These are phyloP conservation scores for Lepidonotus clava DNA, from an alignment of 2,888 invertebrate genomes.

Conservation along the genomic window DNA sequence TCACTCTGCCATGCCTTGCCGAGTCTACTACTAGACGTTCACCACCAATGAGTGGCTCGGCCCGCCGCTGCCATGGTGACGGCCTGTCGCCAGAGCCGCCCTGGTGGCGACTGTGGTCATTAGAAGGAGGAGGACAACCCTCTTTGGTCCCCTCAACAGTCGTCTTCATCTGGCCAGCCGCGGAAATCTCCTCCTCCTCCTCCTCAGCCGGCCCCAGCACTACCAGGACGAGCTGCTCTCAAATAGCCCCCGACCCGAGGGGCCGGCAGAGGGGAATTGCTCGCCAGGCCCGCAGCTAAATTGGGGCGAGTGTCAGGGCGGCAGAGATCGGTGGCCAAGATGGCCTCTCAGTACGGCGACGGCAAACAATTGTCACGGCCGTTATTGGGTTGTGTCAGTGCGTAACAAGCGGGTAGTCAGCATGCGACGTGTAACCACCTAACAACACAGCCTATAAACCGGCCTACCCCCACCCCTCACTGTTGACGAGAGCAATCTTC, in stretches of 20 bases:
- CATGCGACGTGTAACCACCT: not conserved
- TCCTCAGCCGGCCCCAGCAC: not conserved
- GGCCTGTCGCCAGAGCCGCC: constrained; percentile 29
- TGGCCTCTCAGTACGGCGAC: constrained; percentile 2
- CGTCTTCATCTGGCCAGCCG: not conserved
- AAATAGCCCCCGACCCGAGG: constrained; percentile 31
- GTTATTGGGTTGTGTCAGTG: constrained; percentile 46
- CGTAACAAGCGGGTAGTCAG: not conserved
- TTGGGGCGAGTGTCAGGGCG: constrained; percentile 31
- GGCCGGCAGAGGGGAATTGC: constrained; percentile 35
- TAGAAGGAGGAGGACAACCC: not conserved
- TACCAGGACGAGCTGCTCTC: constrained; percentile 28
- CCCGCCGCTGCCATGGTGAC: constrained; percentile 4
- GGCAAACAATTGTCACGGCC: constrained; percentile 40
- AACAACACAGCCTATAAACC: constrained; percentile 2
- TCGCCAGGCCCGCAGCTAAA: constrained; percentile 1
- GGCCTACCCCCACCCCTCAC: not conserved
- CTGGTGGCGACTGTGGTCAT: constrained; percentile 36
- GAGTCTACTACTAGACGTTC: no score
- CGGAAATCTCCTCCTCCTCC: not conserved
- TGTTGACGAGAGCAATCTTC: constrained; percentile 2
- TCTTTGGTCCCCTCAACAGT: not conserved
- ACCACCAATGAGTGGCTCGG: no score
- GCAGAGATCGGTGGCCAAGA: constrained; percentile 12
- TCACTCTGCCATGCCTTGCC: no score